A percentile compares a stretch with the other conserved stretches of the same genome.
Conservation (phyloP, 2,797 vertebrate species). For the Sebastes diaconus region DNA sequence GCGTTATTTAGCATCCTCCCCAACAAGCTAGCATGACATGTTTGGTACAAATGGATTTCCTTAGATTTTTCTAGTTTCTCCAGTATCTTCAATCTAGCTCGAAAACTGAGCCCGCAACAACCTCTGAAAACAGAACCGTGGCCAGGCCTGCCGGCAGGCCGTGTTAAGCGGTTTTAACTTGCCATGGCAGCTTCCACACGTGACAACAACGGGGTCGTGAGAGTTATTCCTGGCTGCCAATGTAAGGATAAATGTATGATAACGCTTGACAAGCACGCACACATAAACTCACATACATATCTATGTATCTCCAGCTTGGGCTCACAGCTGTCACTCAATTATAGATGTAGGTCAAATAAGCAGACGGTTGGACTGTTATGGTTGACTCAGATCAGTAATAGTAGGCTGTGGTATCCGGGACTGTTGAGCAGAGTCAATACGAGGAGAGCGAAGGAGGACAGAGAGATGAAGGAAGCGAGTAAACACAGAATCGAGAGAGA, state of each 20-base stretch:
- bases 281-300: not conserved
- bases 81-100: too few relatives aligned
- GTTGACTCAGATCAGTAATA: slow-evolving; percentile 36
- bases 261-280: not conserved
- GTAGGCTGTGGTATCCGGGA: slow-evolving; percentile 16
- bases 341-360: slow-evolving; percentile 63
- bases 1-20: too few relatives aligned
- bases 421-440: slow-evolving; percentile 6
- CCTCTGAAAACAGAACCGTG: too few relatives aligned
- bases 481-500: not conserved
- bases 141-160: too few relatives aligned
- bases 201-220: slow-evolving; percentile 26
- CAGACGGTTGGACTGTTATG: slow-evolving; percentile 29
- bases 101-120: too few relatives aligned
- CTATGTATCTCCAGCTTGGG: slow-evolving; percentile 4
- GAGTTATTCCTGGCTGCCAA: slow-evolving; percentile 47
- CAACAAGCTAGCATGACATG: too few relatives aligned
- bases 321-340: slow-evolving; percentile 55
- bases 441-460: not conserved
- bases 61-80: too few relatives aligned
- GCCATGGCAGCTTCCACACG: slow-evolving; percentile 34
- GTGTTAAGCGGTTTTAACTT: not conserved
- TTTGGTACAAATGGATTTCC: too few relatives aligned
- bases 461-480: not conserved
- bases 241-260: slow-evolving; percentile 15